phyloP scores from a whole-genome alignment of 2,113 vertebrate species.

The Telmatochromis sp. region DNA sequence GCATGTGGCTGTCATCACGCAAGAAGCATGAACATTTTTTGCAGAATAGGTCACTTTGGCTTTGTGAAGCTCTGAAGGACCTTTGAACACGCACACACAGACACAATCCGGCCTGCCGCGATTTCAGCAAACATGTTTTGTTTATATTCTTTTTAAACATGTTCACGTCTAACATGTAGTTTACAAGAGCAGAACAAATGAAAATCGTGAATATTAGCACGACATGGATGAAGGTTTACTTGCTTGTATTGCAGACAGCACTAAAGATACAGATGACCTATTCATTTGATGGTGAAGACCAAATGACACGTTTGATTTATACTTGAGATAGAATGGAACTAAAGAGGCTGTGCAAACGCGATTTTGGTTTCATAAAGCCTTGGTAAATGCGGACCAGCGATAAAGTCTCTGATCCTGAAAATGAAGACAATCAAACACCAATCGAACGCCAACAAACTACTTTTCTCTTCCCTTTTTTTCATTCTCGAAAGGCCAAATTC shows the following conservation, averaged over 20 bases:
- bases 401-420: background rate
- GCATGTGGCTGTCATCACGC: slow-evolving; percentile 19
- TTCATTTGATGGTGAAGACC: background rate
- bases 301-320: background rate
- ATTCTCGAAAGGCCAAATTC: background rate
- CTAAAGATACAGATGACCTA: background rate
- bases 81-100: background rate
- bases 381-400: background rate
- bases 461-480: background rate
- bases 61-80: background rate
- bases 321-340: background rate
- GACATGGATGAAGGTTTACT: background rate
- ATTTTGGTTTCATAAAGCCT: background rate
- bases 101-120: background rate
- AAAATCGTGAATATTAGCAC: background rate
- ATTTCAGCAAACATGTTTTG: background rate
- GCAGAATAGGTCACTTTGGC: slow-evolving; percentile 38
- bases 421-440: background rate
- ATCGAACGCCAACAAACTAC: background rate
- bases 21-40: slow-evolving; percentile 45
- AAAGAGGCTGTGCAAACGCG: background rate
- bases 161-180: background rate
- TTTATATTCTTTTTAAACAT: background rate
- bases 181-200: background rate
- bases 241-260: background rate